Evolutionary conservation across 2,888 invertebrate species (phyloP), one percentile per base, ranked within the genome.

Genomic region (Sepiola atlantica): DNA sequence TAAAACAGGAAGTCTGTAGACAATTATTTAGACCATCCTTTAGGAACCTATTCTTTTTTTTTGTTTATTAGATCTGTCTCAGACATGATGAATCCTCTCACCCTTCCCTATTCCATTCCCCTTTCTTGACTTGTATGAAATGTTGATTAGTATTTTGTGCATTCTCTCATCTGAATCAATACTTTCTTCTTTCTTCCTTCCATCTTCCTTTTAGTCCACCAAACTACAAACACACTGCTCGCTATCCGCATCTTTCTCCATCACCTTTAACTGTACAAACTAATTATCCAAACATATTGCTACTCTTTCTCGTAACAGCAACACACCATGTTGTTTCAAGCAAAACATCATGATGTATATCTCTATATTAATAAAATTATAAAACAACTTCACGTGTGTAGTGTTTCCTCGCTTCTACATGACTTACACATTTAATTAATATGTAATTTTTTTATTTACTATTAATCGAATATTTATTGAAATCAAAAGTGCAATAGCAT

Each of bases 141-240:
- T 77, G 77, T 77, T 77, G n/a, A 77, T 77, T 32, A 77, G n/a
- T n/a, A 77, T 77, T n/a, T 77, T 77, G 77, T 77, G n/a, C 77
- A 77, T 77, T 77, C 77, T 77, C 28, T 92, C 32, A 45, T 54
- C 1, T n/a, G 54, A 54, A 55, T 54, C 92, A 54, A 35, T 92
- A 28, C 18, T 55, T n/a, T 35, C 24, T 35, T 54, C 28, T 32
- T 0, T 91, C 55, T 92, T 24, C 20, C 28, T 77, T 12, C 4
- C 28, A n/a, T n/a, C n/a, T 77, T 77, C 32, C 2, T 77, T 32
- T n/a, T 32, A 77, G n/a, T 16, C 77, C 77, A 77, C 1, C 20
- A 20, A 77, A 77, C 77, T n/a, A 77, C 2, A 28, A 8, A 77
- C 14, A n/a, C 77, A n/a, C n/a, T 77, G 77, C n/a, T 77, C 32